Conservation (phyloP, 2,888 invertebrate species). For the Thymelicus lineola region DNA sequence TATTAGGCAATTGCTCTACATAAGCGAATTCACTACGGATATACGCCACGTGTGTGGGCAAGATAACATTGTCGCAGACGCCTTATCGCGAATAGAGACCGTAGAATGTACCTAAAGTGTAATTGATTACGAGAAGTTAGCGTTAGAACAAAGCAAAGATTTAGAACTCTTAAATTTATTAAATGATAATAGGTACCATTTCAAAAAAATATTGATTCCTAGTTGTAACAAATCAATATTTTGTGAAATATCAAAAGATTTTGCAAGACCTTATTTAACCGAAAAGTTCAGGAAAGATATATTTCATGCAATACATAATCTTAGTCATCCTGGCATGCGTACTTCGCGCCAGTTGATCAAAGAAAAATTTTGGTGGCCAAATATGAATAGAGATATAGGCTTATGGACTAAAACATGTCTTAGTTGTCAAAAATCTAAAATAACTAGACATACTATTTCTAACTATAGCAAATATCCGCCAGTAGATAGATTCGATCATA, state of each 20-base stretch:
- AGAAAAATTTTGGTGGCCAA: conserved; percentile 16
- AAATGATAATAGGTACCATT: neutral
- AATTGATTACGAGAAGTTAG: conserved; percentile 2
- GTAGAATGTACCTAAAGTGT: conserved; percentile 3
- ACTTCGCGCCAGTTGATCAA: conserved; percentile 10
- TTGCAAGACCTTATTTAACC: conserved; percentile 12
- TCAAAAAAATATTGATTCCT: conserved; percentile 6
- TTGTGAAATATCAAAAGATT: conserved; percentile 3
- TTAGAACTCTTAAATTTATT: neutral
- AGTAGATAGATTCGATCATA: conserved; percentile 40
- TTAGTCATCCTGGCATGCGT: conserved; percentile 33
- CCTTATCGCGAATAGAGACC: conserved; percentile 8
- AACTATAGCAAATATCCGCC: conserved; percentile 5
- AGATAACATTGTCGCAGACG: conserved; percentile 8
- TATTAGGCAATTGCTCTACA: conserved; percentile 10
- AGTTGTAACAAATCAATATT: too few species aligned
- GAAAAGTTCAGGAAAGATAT: conserved; percentile 7
- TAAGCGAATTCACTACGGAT: conserved; percentile 19
- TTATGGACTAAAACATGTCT: conserved; percentile 26
- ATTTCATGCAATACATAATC: conserved; percentile 27
- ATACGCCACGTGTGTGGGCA: conserved; percentile 13
- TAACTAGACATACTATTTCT: conserved; percentile 36
- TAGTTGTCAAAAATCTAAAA: conserved; percentile 29
- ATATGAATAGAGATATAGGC: conserved; percentile 25
- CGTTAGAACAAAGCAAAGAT: conserved; percentile 4